Conservation (phyloP, 2,888 invertebrate species). For the Eumacrocentrus americanus region DNA sequence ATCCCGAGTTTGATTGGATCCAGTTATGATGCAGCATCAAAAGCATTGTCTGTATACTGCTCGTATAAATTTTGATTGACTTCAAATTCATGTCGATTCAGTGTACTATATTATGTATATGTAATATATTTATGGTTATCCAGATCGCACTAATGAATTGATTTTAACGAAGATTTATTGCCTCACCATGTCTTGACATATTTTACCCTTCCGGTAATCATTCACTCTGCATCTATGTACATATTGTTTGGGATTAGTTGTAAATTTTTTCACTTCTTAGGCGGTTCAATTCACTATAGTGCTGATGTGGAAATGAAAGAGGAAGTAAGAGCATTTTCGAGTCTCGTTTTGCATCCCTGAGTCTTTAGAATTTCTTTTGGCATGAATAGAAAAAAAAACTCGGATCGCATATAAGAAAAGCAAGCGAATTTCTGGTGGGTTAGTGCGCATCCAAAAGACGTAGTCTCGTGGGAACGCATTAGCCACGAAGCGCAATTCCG, state of each 20-base stretch:
- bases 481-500: slow-evolving; percentile 15
- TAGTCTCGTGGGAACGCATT: slow-evolving; percentile 16
- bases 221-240: no score
- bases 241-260: no score
- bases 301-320: no score
- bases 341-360: no score
- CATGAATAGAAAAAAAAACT: no score
- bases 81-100: background rate
- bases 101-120: background rate
- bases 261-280: no score
- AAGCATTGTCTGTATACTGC: background rate
- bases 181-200: background rate
- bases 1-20: slow-evolving; percentile 14
- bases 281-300: no score
- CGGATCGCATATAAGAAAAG: no score
- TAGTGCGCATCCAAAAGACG: background rate
- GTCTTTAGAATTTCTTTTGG: no score
- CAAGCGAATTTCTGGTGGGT: no score
- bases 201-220: slow-evolving; percentile 9
- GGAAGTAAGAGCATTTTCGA: no score
- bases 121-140: no score
- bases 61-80: slow-evolving; percentile 2
- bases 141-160: background rate
- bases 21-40: background rate
- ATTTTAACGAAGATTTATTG: background rate